phyloP scores from a whole-genome alignment of 2,113 vertebrate genomes.

The Mormyrus lacerda region DNA sequence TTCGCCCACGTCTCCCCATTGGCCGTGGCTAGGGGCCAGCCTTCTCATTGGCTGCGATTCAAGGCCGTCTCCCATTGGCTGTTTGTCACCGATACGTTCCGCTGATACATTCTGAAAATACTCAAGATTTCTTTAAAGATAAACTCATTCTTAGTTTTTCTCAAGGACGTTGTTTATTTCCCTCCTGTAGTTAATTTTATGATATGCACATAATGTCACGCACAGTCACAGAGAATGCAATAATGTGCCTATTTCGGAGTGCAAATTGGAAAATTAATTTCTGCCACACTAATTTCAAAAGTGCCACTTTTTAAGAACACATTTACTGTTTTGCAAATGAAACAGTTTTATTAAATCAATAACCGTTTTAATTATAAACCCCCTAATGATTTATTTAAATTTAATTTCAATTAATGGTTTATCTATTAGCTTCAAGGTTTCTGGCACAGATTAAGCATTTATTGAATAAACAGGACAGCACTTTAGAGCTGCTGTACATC shows the following conservation, averaged over 20 bases:
- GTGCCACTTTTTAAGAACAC: constrained; percentile 46
- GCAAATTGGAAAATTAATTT: constrained; percentile 56
- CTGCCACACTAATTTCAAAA: constrained; percentile 52
- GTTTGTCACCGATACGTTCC: background rate
- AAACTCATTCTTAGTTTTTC: background rate
- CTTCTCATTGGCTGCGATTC: background rate
- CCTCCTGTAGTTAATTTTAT: background rate
- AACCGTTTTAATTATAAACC: constrained; percentile 51
- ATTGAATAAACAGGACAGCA: constrained; percentile 17
- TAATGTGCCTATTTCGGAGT: constrained; percentile 49
- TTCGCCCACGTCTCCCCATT: background rate
- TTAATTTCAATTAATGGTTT: constrained; percentile 11
- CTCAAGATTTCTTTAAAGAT: background rate
- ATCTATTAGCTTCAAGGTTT: constrained; percentile 12
- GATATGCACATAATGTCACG: background rate
- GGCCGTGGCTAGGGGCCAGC: background rate
- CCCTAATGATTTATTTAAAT: constrained; percentile 39
- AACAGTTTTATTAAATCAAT: constrained; percentile 59
- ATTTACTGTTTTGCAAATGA: constrained; percentile 48
- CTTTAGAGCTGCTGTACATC: background rate
- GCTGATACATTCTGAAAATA: background rate
- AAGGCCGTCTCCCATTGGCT: background rate
- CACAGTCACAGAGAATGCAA: background rate
- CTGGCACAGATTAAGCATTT: background rate
- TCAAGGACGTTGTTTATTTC: constrained; percentile 5